Evolutionary conservation across 2,797 vertebrate genomes (phyloP).

Genomic region (Hemibagrus guttatus): DNA sequence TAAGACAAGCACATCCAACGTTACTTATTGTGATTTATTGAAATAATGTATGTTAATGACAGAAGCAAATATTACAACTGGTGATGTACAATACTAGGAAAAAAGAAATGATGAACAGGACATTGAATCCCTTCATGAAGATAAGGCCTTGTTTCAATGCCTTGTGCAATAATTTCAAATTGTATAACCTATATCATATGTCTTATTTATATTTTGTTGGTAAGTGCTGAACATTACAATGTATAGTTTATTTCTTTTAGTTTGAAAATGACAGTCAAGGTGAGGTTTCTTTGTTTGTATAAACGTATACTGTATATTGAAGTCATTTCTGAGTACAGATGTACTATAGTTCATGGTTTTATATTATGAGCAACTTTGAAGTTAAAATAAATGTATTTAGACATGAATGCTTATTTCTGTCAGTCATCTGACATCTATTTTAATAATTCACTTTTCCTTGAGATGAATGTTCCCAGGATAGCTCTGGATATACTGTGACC

Average conservation of each 20-base stretch:
- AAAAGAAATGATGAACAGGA: not conserved
- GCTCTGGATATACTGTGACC: not conserved
- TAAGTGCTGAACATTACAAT: not conserved
- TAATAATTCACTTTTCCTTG: not conserved
- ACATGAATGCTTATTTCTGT: not conserved
- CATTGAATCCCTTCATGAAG: not conserved
- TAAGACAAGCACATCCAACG: constrained; percentile 34
- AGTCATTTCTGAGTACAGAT: constrained; percentile 2
- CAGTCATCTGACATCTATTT: not conserved
- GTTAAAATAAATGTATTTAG: constrained; percentile 38
- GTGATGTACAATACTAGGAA: constrained; percentile 7
- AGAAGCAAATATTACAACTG: not conserved
- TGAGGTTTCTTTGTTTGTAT: constrained; percentile 13
- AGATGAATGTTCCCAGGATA: not conserved
- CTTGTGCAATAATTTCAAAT: constrained; percentile 37
- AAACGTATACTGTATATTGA: not conserved
- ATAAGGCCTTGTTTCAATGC: constrained; percentile 12
- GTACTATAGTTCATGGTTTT: constrained; percentile 22
- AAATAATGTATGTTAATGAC: constrained; percentile 8
- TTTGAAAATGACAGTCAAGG: not conserved
- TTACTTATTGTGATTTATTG: constrained; percentile 8
- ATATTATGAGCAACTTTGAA: constrained; percentile 13
- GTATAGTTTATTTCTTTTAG: constrained; percentile 2
- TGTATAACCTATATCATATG: not conserved
- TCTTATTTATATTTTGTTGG: not conserved